phyloP scores from a whole-genome alignment of 2,113 vertebrate genomes.

The Thryonomys swinderianus region DNA sequence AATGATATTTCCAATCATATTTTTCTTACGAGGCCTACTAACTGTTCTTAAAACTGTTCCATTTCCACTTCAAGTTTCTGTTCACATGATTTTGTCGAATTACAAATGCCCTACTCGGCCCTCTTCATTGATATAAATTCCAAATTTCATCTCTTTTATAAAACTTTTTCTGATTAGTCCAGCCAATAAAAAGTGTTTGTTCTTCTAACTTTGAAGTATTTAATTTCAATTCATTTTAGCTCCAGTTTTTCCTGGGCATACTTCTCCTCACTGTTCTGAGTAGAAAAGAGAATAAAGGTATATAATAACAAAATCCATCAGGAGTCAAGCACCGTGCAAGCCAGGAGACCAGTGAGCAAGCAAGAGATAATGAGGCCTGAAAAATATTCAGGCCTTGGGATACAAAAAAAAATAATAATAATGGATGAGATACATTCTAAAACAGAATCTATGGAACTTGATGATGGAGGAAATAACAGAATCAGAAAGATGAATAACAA shows the following conservation, averaged over 20 bases:
- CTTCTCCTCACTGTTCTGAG: neutral
- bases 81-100: neutral
- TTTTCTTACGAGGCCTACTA: conserved; percentile 5
- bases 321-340: conserved; percentile 16
- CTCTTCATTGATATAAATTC: conserved; percentile 22
- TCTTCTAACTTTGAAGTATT: conserved; percentile 38
- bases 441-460: conserved; percentile 40
- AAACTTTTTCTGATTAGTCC: neutral
- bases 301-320: conserved; percentile 34
- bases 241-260: neutral
- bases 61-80: conserved; percentile 14
- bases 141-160: conserved; percentile 30
- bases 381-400: conserved; percentile 53
- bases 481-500: conserved; percentile 57
- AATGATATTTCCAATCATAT: conserved; percentile 22
- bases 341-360: conserved; percentile 39
- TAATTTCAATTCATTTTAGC: conserved; percentile 32
- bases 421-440: conserved; percentile 47
- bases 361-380: conserved; percentile 44
- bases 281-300: conserved; percentile 7
- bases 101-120: neutral
- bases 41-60: neutral
- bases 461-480: conserved; percentile 40
- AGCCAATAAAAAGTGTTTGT: conserved; percentile 6
- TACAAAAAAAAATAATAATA: conserved; percentile 61